phyloP scores from a whole-genome alignment of 2,888 invertebrate species.

The Patella depressa region DNA sequence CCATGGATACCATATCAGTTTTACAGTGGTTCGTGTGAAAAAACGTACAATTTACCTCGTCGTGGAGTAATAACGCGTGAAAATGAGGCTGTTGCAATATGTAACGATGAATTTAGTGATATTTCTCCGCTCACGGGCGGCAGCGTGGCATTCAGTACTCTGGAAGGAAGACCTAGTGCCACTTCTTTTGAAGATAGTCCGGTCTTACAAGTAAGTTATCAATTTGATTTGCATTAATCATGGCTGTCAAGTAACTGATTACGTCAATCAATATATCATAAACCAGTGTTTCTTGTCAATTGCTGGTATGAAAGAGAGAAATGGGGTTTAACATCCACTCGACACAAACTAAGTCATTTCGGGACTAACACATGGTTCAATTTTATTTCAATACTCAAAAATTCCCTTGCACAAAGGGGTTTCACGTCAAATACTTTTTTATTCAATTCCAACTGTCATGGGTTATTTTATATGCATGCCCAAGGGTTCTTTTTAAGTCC shows the following conservation, averaged over 20 bases:
- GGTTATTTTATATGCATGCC: too few species aligned
- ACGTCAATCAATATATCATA: neutral
- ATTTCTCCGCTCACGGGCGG: constrained; percentile 96
- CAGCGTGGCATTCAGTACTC: constrained; percentile 93
- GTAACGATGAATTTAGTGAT: constrained; percentile 97
- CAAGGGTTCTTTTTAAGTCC: too few species aligned
- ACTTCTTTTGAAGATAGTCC: constrained; percentile 91
- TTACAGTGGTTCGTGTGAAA: constrained; percentile 88
- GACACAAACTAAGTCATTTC: too few species aligned
- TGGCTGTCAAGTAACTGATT: neutral
- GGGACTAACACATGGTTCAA: too few species aligned
- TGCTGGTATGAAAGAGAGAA: neutral
- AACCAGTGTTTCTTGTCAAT: neutral
- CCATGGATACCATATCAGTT: constrained; percentile 77
- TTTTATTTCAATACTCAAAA: too few species aligned
- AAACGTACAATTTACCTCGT: constrained; percentile 85
- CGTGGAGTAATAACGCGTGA: constrained; percentile 78
- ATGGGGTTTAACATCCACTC: too few species aligned
- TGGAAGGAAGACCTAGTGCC: constrained; percentile 94
- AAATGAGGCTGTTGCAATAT: constrained; percentile 92
- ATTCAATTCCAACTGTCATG: too few species aligned
- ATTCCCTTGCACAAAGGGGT: too few species aligned
- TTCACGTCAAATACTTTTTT: too few species aligned
- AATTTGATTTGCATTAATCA: neutral
- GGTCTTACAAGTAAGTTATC: constrained; percentile 84